These are phyloP conservation scores for Peromyscus polionotus DNA, from an alignment of 2,113 vertebrate species.

Conservation along the genomic window DNA sequence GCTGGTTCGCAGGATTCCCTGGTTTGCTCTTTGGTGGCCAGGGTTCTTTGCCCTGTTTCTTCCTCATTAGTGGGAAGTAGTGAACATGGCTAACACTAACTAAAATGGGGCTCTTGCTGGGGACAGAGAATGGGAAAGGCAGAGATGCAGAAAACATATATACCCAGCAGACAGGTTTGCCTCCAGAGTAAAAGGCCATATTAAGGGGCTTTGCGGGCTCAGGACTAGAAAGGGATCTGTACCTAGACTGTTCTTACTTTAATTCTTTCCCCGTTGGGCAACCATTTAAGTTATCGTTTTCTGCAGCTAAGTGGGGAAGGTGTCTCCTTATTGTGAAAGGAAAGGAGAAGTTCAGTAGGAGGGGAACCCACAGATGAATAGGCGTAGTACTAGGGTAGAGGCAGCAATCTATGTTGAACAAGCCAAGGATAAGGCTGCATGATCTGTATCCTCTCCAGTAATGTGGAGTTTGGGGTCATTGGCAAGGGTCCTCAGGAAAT, in stretches of 20 bases:
- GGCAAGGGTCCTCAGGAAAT: slow-evolving; percentile 40
- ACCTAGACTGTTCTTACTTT: slow-evolving; percentile 19
- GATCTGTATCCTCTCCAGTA: slow-evolving; percentile 40
- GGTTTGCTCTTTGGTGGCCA: slow-evolving; percentile 56
- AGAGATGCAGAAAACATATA: slow-evolving; percentile 44
- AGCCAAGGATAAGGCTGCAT: neutral
- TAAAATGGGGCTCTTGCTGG: slow-evolving; percentile 50
- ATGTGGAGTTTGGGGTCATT: neutral
- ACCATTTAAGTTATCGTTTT: slow-evolving; percentile 45
- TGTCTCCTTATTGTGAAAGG: neutral
- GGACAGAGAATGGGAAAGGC: neutral
- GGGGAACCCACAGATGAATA: slow-evolving; percentile 17
- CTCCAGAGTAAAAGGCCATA: neutral
- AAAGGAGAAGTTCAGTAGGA: neutral
- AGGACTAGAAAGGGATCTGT: neutral
- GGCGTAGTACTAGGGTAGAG: slow-evolving; percentile 21
- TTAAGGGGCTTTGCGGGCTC: slow-evolving; percentile 19
- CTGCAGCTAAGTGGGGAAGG: slow-evolving; percentile 42
- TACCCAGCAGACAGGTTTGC: slow-evolving; percentile 52
- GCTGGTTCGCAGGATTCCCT: slow-evolving; percentile 15
- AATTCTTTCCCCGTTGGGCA: neutral
- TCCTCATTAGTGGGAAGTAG: slow-evolving; percentile 57
- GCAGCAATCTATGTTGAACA: slow-evolving; percentile 47
- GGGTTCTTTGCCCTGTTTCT: slow-evolving; percentile 53
- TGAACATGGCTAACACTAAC: slow-evolving; percentile 36